These are phyloP conservation scores for Hecatera dysodea DNA, from an alignment of 2,888 invertebrate species.

Conservation along the genomic window DNA sequence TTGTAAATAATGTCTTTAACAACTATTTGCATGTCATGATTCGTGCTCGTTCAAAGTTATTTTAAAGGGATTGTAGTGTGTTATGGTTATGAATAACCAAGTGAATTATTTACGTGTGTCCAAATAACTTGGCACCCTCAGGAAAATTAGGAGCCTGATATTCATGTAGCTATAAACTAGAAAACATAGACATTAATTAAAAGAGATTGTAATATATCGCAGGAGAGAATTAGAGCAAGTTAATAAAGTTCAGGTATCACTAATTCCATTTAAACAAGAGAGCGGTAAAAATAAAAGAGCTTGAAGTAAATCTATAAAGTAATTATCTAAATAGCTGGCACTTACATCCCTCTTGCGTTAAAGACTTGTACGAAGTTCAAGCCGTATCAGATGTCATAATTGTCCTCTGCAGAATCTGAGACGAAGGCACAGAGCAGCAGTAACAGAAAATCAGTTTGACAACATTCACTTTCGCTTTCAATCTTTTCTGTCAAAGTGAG, in stretches of 20 bases:
- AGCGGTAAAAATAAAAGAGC: constrained; percentile 24
- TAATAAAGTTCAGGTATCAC: not conserved
- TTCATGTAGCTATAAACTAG: not conserved
- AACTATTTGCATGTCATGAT: constrained; percentile 62
- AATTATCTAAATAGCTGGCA: constrained; percentile 68
- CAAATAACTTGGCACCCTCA: constrained; percentile 1
- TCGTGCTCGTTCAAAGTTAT: constrained; percentile 52
- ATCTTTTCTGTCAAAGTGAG: not conserved
- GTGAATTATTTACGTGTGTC: constrained; percentile 15
- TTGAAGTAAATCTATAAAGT: constrained; percentile 67
- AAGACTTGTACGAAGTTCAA: constrained; percentile 72
- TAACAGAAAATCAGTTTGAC: constrained; percentile 11
- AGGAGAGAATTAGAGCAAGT: not conserved
- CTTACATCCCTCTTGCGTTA: constrained; percentile 63
- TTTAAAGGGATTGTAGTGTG: constrained; percentile 39
- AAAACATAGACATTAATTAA: not conserved
- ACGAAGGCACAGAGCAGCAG: constrained; percentile 41
- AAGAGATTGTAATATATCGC: not conserved
- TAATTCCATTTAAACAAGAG: constrained; percentile 4
- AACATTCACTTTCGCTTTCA: not conserved
- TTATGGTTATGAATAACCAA: constrained; percentile 22
- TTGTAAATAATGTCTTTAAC: constrained; percentile 60
- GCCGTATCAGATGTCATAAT: constrained; percentile 77
- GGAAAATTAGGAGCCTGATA: not conserved
- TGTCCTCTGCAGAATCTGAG: constrained; percentile 71